phyloP scores from a whole-genome alignment of 2,113 vertebrate genomes.

The Terrapene triunguis region DNA sequence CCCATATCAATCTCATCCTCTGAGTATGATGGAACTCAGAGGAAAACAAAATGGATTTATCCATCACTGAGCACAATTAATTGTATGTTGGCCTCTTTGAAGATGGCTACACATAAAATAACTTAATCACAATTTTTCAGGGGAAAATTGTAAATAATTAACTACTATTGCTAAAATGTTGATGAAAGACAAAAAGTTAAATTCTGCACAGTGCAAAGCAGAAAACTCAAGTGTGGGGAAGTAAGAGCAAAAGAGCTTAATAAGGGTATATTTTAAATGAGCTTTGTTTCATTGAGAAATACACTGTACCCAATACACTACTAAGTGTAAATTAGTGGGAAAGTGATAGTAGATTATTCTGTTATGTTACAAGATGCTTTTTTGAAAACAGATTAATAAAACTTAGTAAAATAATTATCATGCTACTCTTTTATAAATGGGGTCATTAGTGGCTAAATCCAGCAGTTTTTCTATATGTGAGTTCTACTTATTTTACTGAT shows the following conservation, averaged over 20 bases:
- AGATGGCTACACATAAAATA: slow-evolving; percentile 33
- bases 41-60: slow-evolving; percentile 68
- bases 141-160: slow-evolving; percentile 59
- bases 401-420: not conserved
- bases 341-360: not conserved
- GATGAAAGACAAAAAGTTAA: slow-evolving; percentile 39
- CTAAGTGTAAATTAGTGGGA: not conserved
- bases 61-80: slow-evolving; percentile 54
- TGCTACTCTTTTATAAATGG: not conserved
- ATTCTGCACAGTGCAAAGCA: slow-evolving; percentile 18
- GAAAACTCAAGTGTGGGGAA: not conserved
- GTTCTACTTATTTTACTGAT: slow-evolving; percentile 14
- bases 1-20: slow-evolving; percentile 56
- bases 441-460: not conserved
- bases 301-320: not conserved
- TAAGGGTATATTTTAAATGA: not conserved
- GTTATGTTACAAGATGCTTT: not conserved
- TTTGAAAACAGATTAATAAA: not conserved
- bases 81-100: slow-evolving; percentile 41
- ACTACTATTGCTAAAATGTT: not conserved
- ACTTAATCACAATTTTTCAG: slow-evolving; percentile 50
- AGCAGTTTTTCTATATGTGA: not conserved
- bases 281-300: not conserved
- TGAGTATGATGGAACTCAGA: slow-evolving; percentile 24
- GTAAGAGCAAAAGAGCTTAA: not conserved